phyloP scores from a whole-genome alignment of 2,797 vertebrate species.

The Lycodopsis pacificus region DNA sequence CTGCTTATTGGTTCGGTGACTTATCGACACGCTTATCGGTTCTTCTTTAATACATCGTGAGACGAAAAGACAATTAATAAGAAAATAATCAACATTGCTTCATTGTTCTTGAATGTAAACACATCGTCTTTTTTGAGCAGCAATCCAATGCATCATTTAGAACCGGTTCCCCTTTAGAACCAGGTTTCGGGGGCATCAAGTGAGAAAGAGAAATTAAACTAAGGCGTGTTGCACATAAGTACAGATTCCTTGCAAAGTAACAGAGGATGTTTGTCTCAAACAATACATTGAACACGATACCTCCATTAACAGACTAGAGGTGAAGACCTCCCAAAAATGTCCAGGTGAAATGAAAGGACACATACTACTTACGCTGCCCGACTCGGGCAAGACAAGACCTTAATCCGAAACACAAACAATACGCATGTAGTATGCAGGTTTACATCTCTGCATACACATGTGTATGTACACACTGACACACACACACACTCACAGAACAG shows the following conservation, averaged over 20 bases:
- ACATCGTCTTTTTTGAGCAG: not conserved
- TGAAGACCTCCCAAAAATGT: constrained; percentile 9
- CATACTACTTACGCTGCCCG: constrained; percentile 8
- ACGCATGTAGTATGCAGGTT: not conserved
- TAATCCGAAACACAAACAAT: constrained; percentile 36
- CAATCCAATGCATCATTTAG: not conserved
- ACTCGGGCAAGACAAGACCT: constrained; percentile 10
- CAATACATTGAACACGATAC: constrained; percentile 29
- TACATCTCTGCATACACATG: constrained; percentile 19
- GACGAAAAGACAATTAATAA: not conserved
- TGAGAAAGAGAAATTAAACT: not conserved
- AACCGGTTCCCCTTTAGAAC: too few species aligned
- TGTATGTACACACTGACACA: constrained; percentile 33
- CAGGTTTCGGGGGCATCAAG: too few species aligned
- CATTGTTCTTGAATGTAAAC: not conserved
- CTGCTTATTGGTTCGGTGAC: not conserved
- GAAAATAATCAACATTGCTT: not conserved
- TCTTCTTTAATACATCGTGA: not conserved
- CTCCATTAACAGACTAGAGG: constrained; percentile 2
- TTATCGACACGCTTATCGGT: too few species aligned
- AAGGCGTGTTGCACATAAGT: not conserved
- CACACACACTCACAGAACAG: constrained; percentile 27
- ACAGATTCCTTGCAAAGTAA: constrained; percentile 17
- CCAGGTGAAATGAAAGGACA: constrained; percentile 29
- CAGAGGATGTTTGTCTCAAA: constrained; percentile 23